Evolutionary conservation across 2,797 vertebrate genomes (phyloP).

Genomic region (Dallia pectoralis): DNA sequence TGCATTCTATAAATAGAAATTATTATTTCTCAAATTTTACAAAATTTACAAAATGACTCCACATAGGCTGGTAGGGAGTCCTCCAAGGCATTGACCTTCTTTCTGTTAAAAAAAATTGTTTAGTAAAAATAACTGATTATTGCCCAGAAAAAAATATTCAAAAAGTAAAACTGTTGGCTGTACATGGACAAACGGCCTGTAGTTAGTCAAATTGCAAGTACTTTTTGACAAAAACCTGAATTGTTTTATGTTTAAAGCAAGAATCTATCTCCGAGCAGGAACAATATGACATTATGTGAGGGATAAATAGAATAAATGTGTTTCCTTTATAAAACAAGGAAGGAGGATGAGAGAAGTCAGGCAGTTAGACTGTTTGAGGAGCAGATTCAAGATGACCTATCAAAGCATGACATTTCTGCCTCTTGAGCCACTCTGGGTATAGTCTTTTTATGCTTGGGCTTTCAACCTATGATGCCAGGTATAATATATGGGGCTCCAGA

Average conservation of each 20-base stretch:
- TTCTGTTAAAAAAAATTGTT: no score
- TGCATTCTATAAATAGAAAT: no score
- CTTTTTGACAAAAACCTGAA: not conserved
- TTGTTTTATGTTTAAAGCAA: not conserved
- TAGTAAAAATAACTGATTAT: no score
- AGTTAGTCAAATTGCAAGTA: slow-evolving; percentile 10
- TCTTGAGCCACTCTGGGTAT: slow-evolving; percentile 32
- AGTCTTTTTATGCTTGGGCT: slow-evolving; percentile 36
- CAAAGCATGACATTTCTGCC: slow-evolving; percentile 31
- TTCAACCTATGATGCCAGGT: slow-evolving; percentile 35
- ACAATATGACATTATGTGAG: slow-evolving; percentile 10
- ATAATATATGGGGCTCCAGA: slow-evolving; percentile 32
- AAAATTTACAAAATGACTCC: no score
- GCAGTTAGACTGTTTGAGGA: slow-evolving; percentile 43
- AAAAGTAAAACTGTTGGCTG: not conserved
- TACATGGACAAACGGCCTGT: not conserved
- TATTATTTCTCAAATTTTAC: no score
- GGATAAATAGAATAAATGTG: slow-evolving; percentile 48
- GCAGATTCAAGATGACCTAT: slow-evolving; percentile 48
- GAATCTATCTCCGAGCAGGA: not conserved
- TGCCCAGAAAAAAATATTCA: not conserved
- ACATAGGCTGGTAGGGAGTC: no score
- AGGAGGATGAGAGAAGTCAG: slow-evolving; percentile 31
- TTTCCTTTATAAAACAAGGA: slow-evolving; percentile 35
- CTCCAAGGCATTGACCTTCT: no score